These are phyloP conservation scores for Andrena flavipes DNA, from an alignment of 2,888 invertebrate genomes.

Conservation along the genomic window DNA sequence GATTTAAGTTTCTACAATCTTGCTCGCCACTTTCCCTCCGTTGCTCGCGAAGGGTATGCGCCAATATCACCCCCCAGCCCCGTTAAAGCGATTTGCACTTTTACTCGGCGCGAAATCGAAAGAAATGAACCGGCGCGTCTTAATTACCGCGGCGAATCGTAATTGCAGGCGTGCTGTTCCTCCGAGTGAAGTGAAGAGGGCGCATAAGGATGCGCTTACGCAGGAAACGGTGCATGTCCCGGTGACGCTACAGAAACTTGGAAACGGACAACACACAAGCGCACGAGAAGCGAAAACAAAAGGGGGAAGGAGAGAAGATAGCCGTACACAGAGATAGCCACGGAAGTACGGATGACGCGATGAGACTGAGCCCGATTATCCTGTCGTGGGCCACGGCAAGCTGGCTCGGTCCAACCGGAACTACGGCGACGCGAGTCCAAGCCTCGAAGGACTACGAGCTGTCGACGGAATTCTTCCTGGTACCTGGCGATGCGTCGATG, in stretches of 20 bases:
- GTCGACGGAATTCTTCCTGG: slow-evolving; percentile 94
- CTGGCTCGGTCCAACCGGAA: slow-evolving; percentile 72
- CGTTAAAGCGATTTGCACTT: not conserved
- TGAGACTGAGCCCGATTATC: slow-evolving; percentile 82
- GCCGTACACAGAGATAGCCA: slow-evolving; percentile 26
- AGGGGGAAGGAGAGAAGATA: not conserved
- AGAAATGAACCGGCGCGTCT: slow-evolving; percentile 24
- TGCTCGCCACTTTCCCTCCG: not conserved
- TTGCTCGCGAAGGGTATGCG: not conserved
- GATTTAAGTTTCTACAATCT: not conserved
- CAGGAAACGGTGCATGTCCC: slow-evolving; percentile 68
- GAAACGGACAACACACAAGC: not conserved
- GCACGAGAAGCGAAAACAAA: slow-evolving; percentile 4
- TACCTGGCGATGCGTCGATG: slow-evolving; percentile 87
- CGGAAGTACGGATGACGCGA: slow-evolving; percentile 65
- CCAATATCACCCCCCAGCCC: not conserved
- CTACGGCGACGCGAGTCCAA: slow-evolving; percentile 81
- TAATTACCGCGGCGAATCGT: slow-evolving; percentile 40
- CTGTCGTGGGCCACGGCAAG: slow-evolving; percentile 84
- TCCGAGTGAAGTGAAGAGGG: slow-evolving; percentile 39
- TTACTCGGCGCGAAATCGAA: not conserved
- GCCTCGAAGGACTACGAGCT: slow-evolving; percentile 86
- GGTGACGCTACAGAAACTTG: slow-evolving; percentile 63
- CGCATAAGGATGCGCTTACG: slow-evolving; percentile 71
- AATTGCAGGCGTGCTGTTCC: slow-evolving; percentile 47